Conservation (phyloP, 2,888 invertebrate genomes). For the Dione vanillae region DNA sequence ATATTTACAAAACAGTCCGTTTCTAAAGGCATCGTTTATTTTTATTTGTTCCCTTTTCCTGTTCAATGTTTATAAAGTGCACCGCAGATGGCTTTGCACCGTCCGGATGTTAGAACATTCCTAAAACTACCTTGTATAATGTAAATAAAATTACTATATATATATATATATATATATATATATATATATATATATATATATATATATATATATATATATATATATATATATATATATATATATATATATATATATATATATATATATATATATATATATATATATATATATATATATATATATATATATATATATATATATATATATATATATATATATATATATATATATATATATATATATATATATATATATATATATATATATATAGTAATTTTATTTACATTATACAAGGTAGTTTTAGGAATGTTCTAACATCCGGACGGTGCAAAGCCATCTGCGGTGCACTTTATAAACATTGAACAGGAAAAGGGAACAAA, state of each 20-base stretch:
- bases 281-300: too few relatives aligned
- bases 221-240: too few relatives aligned
- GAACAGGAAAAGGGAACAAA: slow-evolving; percentile 5
- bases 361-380: too few relatives aligned
- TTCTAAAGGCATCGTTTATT: background rate
- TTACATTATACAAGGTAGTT: background rate
- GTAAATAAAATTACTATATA: slow-evolving; percentile 7
- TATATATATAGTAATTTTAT: slow-evolving; percentile 7
- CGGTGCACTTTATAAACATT: slow-evolving; percentile 11
- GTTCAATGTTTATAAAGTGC: slow-evolving; percentile 7
- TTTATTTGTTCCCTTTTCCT: slow-evolving; percentile 9
- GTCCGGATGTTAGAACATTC: slow-evolving; percentile 14
- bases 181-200: too few relatives aligned
- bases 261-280: too few relatives aligned
- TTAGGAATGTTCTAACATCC: slow-evolving; percentile 15
- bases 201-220: too few relatives aligned
- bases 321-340: too few relatives aligned
- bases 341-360: too few relatives aligned
- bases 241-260: too few relatives aligned
- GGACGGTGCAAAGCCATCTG: slow-evolving; percentile 7
- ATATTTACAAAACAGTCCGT: slow-evolving; percentile 12
- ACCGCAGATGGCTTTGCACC: slow-evolving; percentile 4
- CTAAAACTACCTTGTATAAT: slow-evolving; percentile 1
- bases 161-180: too few relatives aligned
- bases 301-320: too few relatives aligned